Percentiles rank a stretch among this genome's conserved stretches.
Evolutionary conservation across 2,797 vertebrate genomes (phyloP).

Genomic region (Spondyliosoma cantharus): DNA sequence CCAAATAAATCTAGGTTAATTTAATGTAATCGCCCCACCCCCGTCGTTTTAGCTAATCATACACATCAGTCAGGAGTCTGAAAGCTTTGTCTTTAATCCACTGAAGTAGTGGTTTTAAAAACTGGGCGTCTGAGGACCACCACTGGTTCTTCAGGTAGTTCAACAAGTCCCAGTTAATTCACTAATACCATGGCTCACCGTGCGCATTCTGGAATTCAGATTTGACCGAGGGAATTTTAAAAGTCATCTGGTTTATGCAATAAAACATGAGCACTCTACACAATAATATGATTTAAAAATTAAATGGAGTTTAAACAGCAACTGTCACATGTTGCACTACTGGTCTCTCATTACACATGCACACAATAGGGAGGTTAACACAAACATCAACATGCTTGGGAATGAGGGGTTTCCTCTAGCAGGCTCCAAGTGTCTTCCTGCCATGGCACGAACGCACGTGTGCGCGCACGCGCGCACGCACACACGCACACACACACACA

Average conservation of each 20-base stretch:
- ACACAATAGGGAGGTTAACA: constrained; percentile 50
- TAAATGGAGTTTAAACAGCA: constrained; percentile 23
- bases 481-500: constrained; percentile 35
- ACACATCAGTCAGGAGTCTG: constrained; percentile 23
- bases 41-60: background rate
- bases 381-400: constrained; percentile 58
- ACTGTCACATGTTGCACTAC: constrained; percentile 21
- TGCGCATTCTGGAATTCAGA: background rate
- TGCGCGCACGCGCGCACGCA: too few species aligned
- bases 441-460: constrained; percentile 36
- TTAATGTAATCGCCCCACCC: background rate
- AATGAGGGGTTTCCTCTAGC: constrained; percentile 73
- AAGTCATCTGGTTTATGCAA: constrained; percentile 5
- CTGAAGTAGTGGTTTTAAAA: constrained; percentile 33
- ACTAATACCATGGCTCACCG: background rate
- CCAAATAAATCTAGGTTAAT: constrained; percentile 1
- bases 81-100: constrained; percentile 38
- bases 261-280: background rate
- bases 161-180: background rate
- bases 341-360: constrained; percentile 37
- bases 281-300: constrained; percentile 16
- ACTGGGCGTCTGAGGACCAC: constrained; percentile 2
- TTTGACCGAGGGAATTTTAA: background rate
- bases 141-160: background rate
- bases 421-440: constrained; percentile 71